Evolutionary conservation across 2,113 vertebrate genomes (phyloP).

Genomic region (Phalacrocorax aristotelis): DNA sequence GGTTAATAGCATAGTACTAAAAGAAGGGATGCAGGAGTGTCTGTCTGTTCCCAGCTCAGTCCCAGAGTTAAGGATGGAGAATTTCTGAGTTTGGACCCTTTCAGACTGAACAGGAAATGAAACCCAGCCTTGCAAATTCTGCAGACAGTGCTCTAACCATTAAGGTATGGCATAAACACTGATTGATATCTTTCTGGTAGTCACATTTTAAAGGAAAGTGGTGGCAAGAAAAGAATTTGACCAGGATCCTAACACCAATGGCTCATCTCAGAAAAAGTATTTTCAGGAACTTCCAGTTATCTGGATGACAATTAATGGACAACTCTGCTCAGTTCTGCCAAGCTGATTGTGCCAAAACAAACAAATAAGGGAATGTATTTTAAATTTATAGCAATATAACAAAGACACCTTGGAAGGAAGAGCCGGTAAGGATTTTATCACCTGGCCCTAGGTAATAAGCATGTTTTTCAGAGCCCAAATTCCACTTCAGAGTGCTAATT

Average conservation of each 20-base stretch:
- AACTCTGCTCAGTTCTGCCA: background rate
- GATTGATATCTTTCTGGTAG: background rate
- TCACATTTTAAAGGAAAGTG: background rate
- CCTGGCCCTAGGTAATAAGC: background rate
- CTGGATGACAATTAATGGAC: background rate
- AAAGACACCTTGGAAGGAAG: background rate
- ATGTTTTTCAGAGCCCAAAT: background rate
- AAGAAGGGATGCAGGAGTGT: background rate
- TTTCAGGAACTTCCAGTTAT: background rate
- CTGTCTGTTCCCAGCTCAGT: slow-evolving; percentile 1
- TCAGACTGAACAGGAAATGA: slow-evolving; percentile 47
- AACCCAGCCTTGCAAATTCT: background rate
- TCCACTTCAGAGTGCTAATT: background rate
- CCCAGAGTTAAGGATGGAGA: background rate
- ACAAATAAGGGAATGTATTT: background rate
- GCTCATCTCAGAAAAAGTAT: background rate
- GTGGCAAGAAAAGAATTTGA: background rate
- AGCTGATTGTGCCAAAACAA: background rate
- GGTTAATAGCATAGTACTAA: background rate
- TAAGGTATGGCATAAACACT: background rate
- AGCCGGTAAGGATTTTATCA: background rate
- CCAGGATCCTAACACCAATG: background rate
- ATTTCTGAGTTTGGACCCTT: slow-evolving; percentile 10
- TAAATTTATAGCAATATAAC: background rate
- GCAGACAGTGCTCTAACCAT: slow-evolving; percentile 14